Evolutionary conservation across 2,888 invertebrate genomes (phyloP).

Genomic region (Apodemia hepburni): DNA sequence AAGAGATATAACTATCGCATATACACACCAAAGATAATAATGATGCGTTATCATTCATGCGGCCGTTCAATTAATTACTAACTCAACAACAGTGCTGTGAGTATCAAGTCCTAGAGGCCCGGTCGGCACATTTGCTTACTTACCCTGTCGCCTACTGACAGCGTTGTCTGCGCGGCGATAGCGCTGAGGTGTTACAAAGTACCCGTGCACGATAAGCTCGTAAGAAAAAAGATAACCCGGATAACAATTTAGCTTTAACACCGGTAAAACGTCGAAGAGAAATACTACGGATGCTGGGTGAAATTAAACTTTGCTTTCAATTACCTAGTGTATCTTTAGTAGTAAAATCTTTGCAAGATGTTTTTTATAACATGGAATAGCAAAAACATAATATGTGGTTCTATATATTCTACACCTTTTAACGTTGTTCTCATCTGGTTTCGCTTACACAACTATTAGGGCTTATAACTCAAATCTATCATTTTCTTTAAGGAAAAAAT

Average conservation of each 20-base stretch:
- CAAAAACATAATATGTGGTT: no score
- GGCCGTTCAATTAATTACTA: background rate
- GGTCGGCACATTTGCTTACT: slow-evolving; percentile 34
- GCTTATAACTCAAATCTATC: no score
- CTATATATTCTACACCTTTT: no score
- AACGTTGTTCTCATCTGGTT: no score
- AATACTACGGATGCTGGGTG: background rate
- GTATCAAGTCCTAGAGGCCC: slow-evolving; percentile 21
- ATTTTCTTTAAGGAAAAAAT: no score
- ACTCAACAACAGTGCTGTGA: background rate
- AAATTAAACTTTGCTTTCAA: background rate
- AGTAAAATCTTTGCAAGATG: no score
- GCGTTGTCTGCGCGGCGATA: slow-evolving; percentile 29
- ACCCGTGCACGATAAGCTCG: slow-evolving; percentile 9
- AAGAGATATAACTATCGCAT: no score
- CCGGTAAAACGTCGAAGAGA: background rate
- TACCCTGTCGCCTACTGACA: slow-evolving; percentile 33
- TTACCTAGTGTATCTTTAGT: no score
- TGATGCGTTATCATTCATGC: no score
- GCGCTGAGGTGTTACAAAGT: slow-evolving; percentile 22
- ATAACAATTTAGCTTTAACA: slow-evolving; percentile 10
- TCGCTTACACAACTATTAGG: no score
- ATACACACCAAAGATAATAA: no score
- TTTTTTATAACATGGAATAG: no score
- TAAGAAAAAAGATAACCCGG: slow-evolving; percentile 7